Conservation (phyloP, 1,140 invertebrate species). For the Dendroctonus valens region DNA sequence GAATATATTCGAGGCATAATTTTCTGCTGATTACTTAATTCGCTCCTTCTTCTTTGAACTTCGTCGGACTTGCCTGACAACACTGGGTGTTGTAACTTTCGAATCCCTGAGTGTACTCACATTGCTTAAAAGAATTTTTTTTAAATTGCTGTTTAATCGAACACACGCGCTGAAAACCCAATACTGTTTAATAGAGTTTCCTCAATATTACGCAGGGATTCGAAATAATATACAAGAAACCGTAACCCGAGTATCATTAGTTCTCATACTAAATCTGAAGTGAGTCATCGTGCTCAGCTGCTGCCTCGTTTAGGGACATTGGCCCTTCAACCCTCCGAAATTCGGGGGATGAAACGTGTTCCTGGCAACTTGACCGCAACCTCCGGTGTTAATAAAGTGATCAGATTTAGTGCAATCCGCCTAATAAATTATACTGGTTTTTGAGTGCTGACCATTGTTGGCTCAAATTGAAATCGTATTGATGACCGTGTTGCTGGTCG, state of each 20-base stretch:
- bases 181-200: too few species aligned
- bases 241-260: not conserved
- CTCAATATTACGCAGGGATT: too few species aligned
- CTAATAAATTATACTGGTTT: conserved; percentile 27
- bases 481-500: conserved; percentile 12
- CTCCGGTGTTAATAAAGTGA: conserved; percentile 37
- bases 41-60: too few species aligned
- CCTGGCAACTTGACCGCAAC: conserved; percentile 35
- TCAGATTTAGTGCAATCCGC: conserved; percentile 31
- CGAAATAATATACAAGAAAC: too few species aligned
- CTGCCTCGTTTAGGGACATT: conserved; percentile 18
- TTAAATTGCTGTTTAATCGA: too few species aligned
- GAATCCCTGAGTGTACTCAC: too few species aligned
- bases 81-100: too few species aligned
- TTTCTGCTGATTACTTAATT: too few species aligned
- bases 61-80: too few species aligned
- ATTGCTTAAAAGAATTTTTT: too few species aligned
- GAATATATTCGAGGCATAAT: too few species aligned
- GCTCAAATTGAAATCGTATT: conserved; percentile 23
- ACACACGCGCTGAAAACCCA: too few species aligned
- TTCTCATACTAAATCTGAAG: conserved; percentile 31
- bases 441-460: conserved; percentile 23
- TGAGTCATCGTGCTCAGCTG: conserved; percentile 41
- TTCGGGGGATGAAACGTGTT: conserved; percentile 21
- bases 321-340: conserved; percentile 5